Evolutionary conservation across 2,888 invertebrate species (phyloP).

Genomic region (Lepidochitona cinerea): DNA sequence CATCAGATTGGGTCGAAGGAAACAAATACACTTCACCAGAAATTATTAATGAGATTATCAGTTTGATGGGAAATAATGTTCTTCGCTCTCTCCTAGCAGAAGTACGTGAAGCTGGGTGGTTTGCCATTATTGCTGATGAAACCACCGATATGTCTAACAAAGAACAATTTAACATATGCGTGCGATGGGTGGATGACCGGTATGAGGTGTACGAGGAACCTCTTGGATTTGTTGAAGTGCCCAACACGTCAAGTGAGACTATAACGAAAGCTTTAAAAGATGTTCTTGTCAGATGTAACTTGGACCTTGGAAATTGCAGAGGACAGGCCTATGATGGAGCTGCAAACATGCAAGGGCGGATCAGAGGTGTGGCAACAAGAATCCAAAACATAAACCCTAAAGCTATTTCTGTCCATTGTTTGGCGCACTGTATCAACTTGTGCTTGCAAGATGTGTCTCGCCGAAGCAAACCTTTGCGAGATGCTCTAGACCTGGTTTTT

Average conservation of each 20-base stretch:
- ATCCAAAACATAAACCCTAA: slow-evolving; percentile 14
- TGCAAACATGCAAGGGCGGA: slow-evolving; percentile 11
- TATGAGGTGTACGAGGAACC: slow-evolving; percentile 11
- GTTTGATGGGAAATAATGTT: not conserved
- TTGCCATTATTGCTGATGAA: not conserved
- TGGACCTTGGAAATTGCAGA: slow-evolving; percentile 18
- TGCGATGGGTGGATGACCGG: slow-evolving; percentile 15
- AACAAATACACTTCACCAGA: not conserved
- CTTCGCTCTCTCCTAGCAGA: not conserved
- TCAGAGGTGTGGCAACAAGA: slow-evolving; percentile 21
- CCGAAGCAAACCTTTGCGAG: slow-evolving; percentile 19
- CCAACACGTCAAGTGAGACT: not conserved
- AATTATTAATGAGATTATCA: not conserved
- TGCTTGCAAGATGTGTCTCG: slow-evolving; percentile 17
- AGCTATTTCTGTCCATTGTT: slow-evolving; percentile 25
- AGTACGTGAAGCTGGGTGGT: not conserved
- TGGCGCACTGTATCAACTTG: slow-evolving; percentile 26
- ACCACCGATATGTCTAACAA: slow-evolving; percentile 1
- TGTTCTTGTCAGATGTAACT: slow-evolving; percentile 4
- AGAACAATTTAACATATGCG: slow-evolving; percentile 11
- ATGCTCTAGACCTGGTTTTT: slow-evolving; percentile 22
- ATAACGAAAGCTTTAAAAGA: not conserved
- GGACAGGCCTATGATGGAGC: slow-evolving; percentile 31
- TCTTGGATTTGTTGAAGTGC: slow-evolving; percentile 10
- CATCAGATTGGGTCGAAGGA: not conserved